Evolutionary conservation across 2,888 invertebrate genomes (phyloP).

Genomic region (Drosophila borealis): DNA sequence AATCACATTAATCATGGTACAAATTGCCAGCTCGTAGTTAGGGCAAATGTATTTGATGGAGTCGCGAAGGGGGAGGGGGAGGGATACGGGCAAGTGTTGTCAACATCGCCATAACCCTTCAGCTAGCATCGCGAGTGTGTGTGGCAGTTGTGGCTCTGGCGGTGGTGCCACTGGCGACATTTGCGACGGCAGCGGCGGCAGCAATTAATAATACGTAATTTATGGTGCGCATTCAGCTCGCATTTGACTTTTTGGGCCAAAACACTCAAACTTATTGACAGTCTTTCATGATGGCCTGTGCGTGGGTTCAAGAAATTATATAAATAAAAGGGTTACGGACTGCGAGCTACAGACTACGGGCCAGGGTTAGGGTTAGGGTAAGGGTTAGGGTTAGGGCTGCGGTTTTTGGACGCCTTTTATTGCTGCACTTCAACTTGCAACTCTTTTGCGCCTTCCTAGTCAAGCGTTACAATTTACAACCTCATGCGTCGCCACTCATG

Average conservation of each 20-base stretch:
- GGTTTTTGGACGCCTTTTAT: conserved; percentile 42
- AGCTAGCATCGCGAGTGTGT: conserved; percentile 38
- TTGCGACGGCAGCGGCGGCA: conserved; percentile 47
- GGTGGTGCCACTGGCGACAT: conserved; percentile 47
- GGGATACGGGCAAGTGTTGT: conserved; percentile 54
- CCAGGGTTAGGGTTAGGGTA: not conserved
- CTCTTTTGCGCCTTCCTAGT: conserved; percentile 58
- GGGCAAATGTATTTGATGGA: not conserved
- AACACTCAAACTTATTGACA: conserved; percentile 72
- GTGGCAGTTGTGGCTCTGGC: conserved; percentile 34
- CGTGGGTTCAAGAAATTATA: conserved; percentile 33
- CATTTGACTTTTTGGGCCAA: conserved; percentile 66
- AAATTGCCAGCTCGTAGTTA: conserved; percentile 32
- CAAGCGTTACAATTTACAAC: conserved; percentile 78
- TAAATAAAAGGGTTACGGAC: conserved; percentile 46
- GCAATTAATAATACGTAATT: conserved; percentile 80
- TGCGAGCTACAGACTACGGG: conserved; percentile 15
- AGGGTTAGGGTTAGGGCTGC: not conserved
- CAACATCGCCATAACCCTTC: conserved; percentile 73
- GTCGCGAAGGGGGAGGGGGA: not conserved
- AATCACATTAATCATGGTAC: conserved; percentile 49
- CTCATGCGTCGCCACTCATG: conserved; percentile 50
- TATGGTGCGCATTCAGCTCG: conserved; percentile 65
- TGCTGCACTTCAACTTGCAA: conserved; percentile 65
- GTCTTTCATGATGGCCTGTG: conserved; percentile 30